Evolutionary conservation across 2,797 vertebrate species (phyloP).

Genomic region (Gallinago stenura): DNA sequence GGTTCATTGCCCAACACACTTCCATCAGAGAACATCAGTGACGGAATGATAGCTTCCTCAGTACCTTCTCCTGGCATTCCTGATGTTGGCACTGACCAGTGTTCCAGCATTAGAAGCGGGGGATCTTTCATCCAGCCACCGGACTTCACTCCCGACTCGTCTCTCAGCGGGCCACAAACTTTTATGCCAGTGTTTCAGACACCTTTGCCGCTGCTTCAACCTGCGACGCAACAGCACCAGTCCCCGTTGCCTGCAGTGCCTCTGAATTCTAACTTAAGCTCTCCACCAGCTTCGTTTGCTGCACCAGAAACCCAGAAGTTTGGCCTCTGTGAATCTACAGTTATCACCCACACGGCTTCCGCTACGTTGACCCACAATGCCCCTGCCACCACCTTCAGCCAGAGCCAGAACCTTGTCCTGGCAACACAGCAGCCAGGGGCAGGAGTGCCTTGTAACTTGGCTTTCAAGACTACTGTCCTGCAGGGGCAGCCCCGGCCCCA

Average conservation of each 20-base stretch:
- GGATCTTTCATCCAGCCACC: conserved; percentile 77
- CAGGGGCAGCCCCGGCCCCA: conserved; percentile 63
- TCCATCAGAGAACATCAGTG: conserved; percentile 77
- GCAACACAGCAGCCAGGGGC: conserved; percentile 65
- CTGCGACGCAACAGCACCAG: conserved; percentile 34
- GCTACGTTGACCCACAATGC: conserved; percentile 83
- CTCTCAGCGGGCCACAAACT: conserved; percentile 72
- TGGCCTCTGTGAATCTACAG: conserved; percentile 67
- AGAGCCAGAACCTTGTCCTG: conserved; percentile 80
- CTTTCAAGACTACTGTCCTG: conserved; percentile 72
- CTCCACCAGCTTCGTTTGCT: conserved; percentile 51
- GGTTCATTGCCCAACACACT: conserved; percentile 63
- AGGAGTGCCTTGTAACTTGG: conserved; percentile 73
- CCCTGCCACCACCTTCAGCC: conserved; percentile 86
- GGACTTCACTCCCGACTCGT: conserved; percentile 67
- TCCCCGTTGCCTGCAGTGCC: conserved; percentile 75
- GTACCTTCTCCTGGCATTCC: conserved; percentile 75
- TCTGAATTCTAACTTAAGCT: conserved; percentile 75
- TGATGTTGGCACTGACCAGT: conserved; percentile 75
- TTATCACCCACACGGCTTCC: conserved; percentile 87
- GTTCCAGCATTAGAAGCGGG: conserved; percentile 33
- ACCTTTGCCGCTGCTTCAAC: conserved; percentile 64
- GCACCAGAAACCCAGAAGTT: conserved; percentile 75
- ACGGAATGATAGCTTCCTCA: conserved; percentile 79
- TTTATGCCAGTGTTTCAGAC: conserved; percentile 85